Evolutionary conservation across 35 echinoderm and acorn worm genomes (phyloP).

Genomic region (Chiridota heheva): DNA sequence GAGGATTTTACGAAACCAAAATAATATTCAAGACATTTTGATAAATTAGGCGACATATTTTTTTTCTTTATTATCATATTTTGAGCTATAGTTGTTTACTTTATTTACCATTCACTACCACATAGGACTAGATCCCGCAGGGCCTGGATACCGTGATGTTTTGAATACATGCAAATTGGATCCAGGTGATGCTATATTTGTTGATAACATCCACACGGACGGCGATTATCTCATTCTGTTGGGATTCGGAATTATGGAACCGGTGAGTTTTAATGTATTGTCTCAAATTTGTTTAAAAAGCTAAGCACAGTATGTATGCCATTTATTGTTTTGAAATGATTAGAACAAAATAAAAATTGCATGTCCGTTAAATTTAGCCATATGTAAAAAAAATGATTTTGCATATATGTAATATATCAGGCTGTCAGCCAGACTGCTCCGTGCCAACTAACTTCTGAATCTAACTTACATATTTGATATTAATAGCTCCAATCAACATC

Average conservation of each 20-base stretch:
- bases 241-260: slow-evolving; percentile 57
- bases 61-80: too few relatives aligned
- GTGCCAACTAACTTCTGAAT: too few relatives aligned
- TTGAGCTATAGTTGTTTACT: background rate
- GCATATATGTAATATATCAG: too few relatives aligned
- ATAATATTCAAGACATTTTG: too few relatives aligned
- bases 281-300: background rate
- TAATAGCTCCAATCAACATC: too few relatives aligned
- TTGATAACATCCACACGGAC: slow-evolving; percentile 86
- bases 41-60: too few relatives aligned
- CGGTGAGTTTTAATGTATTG: slow-evolving; percentile 38
- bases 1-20: too few relatives aligned
- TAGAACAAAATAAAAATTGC: background rate
- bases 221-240: slow-evolving; percentile 7
- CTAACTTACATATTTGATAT: too few relatives aligned
- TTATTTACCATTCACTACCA: background rate
- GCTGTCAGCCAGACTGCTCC: too few relatives aligned
- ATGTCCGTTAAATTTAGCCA: background rate
- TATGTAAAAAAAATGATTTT: background rate
- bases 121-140: slow-evolving; percentile 80
- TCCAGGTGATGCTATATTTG: slow-evolving; percentile 68
- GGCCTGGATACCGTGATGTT: slow-evolving; percentile 45
- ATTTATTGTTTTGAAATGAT: background rate
- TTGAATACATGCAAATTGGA: slow-evolving; percentile 52
- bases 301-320: background rate